A percentile compares a stretch with the other conserved stretches of the same genome.
phyloP scores from a whole-genome alignment of 2,113 vertebrate genomes.

The Megalops atlanticus region DNA sequence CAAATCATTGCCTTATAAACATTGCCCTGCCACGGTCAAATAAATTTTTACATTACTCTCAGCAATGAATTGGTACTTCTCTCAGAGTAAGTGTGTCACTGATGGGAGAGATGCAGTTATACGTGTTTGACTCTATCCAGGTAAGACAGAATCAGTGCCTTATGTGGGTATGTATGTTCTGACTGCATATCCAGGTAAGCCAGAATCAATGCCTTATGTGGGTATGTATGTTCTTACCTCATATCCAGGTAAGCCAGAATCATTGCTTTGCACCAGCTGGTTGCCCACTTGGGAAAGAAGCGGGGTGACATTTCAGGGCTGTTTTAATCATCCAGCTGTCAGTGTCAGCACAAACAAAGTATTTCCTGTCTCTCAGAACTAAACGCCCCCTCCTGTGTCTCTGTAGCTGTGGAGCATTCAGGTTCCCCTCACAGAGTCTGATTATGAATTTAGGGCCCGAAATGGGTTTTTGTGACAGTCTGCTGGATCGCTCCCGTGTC shows the following conservation, averaged over 20 bases:
- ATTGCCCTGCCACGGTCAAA: too few species aligned
- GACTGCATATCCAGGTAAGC: background rate
- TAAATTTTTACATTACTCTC: too few species aligned
- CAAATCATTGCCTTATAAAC: too few species aligned
- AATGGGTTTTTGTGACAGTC: background rate
- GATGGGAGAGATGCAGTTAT: too few species aligned
- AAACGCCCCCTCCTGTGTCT: background rate
- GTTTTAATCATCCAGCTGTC: constrained; percentile 6
- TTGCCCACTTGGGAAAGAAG: background rate
- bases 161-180: background rate
- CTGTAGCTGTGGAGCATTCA: background rate
- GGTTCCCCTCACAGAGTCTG: background rate
- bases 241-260: background rate
- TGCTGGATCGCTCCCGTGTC: background rate
- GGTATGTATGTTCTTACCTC: background rate
- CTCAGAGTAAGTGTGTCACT: too few species aligned
- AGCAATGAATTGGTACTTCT: too few species aligned
- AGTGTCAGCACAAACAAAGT: background rate
- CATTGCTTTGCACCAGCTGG: background rate
- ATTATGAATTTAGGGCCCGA: background rate
- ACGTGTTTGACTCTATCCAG: too few species aligned
- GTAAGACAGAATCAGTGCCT: too few species aligned
- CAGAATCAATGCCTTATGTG: background rate
- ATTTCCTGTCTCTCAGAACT: background rate
- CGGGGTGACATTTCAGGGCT: constrained; percentile 8